Evolutionary conservation across 2,888 invertebrate species (phyloP), one percentile per base, ranked within the genome.

Genomic region (Drosophila mayaguana): DNA sequence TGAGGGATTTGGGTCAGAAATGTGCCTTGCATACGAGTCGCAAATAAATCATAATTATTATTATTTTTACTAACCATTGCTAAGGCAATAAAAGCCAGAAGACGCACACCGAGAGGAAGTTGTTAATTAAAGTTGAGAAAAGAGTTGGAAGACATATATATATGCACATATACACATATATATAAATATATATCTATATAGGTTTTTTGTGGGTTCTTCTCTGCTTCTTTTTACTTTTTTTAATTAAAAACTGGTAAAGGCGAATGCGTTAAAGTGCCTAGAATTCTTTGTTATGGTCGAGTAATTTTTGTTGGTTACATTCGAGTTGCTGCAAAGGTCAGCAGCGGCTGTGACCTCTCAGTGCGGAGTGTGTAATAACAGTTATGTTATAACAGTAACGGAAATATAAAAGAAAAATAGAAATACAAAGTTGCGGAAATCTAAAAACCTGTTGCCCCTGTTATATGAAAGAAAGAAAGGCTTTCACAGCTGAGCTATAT

Each of bases 1-100:
- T 67, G 45, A 50, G 28, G 57, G 74, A 89, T 79, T 85, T 88
- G 81, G 86, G 90, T 86, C 86, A 83, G 81, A 85, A 79, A 69
- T 85, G 86, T 78, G 81, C 72, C 75, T 53, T 60, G 77, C 72
- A 85, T 78, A 71, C 70, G 75, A 83, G 72, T 32, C 46, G 60
- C 38, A 61, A 78, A 81, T 81, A 75, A 75, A 67, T 78, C 56
- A 73, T 68, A 67, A 80, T 72, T 34, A 80, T 51, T 45, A 78
- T 71, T 45, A 74, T 80, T 64, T 78, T 71, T 69, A 80, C 66
- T 66, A 65, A 59, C 75, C 78, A 76, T 78, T 76, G 81, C 62
- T 12, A 62, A 53, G 73, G 74, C 76, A 73, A 73, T 76, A 73
- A 86, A 81, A 73, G 54, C 62, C 25, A 63, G 59, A 64, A 69